A percentile compares a stretch with the other conserved stretches of the same genome.
Evolutionary conservation across 2,888 invertebrate genomes (phyloP).

Genomic region (Tuta absoluta): DNA sequence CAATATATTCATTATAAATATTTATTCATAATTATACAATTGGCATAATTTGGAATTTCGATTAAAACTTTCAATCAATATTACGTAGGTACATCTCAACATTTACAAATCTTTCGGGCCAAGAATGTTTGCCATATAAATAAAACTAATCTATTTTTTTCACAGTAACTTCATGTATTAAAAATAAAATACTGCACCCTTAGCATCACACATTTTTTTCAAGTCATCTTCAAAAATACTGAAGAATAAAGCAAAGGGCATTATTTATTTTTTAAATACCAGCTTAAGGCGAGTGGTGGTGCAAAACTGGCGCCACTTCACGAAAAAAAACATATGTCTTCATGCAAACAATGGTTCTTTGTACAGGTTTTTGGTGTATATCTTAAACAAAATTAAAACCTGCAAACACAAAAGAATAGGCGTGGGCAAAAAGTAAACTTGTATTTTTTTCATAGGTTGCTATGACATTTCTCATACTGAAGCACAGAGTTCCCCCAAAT

Average conservation of each 20-base stretch:
- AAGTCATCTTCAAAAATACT: neutral
- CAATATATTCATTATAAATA: conserved; percentile 72
- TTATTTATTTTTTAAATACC: neutral
- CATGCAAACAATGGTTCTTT: too few relatives aligned
- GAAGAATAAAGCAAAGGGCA: neutral
- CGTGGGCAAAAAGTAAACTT: too few relatives aligned
- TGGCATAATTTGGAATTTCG: conserved; percentile 70
- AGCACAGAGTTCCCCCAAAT: too few relatives aligned
- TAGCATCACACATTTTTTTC: neutral
- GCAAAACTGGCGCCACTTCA: too few relatives aligned
- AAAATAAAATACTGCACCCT: conserved; percentile 46
- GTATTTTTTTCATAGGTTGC: too few relatives aligned
- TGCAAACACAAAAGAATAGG: too few relatives aligned
- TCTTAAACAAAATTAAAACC: too few relatives aligned
- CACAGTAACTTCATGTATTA: conserved; percentile 34
- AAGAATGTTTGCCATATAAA: conserved; percentile 13
- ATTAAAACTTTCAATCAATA: conserved; percentile 43
- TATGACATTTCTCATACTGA: too few relatives aligned
- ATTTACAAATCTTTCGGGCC: conserved; percentile 22
- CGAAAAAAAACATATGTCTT: too few relatives aligned
- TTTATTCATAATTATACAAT: conserved; percentile 73
- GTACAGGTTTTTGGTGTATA: too few relatives aligned
- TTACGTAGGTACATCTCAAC: conserved; percentile 29
- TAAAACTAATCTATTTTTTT: conserved; percentile 30
- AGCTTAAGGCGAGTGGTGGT: neutral